A percentile compares a stretch with the other conserved stretches of the same genome.
Conservation (phyloP, 1,140 invertebrate genomes). For the Propsilocerus akamusi region DNA sequence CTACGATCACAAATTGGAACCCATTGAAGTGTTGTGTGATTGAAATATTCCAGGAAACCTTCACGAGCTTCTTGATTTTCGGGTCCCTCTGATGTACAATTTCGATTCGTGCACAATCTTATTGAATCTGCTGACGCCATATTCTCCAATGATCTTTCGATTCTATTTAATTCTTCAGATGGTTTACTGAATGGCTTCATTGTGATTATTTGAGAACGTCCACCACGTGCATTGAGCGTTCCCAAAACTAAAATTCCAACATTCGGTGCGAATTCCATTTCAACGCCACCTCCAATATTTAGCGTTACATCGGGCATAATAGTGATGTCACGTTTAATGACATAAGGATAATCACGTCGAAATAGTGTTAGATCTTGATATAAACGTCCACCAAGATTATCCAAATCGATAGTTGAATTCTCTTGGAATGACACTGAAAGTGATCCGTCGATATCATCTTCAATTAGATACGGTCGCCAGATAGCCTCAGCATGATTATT, state of each 20-base stretch:
- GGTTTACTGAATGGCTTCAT: slow-evolving; percentile 49
- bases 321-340: slow-evolving; percentile 81
- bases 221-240: slow-evolving; percentile 68
- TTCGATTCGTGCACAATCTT: slow-evolving; percentile 51
- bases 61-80: slow-evolving; percentile 30
- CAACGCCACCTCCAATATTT: slow-evolving; percentile 74
- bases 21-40: slow-evolving; percentile 87
- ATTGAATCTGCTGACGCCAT: slow-evolving; percentile 36
- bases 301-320: slow-evolving; percentile 85
- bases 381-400: slow-evolving; percentile 71
- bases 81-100: slow-evolving; percentile 32
- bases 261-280: slow-evolving; percentile 88
- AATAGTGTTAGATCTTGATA: slow-evolving; percentile 50
- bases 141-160: slow-evolving; percentile 28
- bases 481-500: slow-evolving; percentile 89
- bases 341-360: slow-evolving; percentile 49
- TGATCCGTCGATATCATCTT: slow-evolving; percentile 52
- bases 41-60: slow-evolving; percentile 90
- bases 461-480: slow-evolving; percentile 71
- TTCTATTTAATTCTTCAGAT: slow-evolving; percentile 15
- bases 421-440: slow-evolving; percentile 47
- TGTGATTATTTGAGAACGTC: slow-evolving; percentile 54
- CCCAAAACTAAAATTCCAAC: slow-evolving; percentile 94
- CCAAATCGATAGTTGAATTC: slow-evolving; percentile 32
- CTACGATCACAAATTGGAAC: slow-evolving; percentile 88